Evolutionary conservation across 2,113 vertebrate genomes (phyloP).

Genomic region (Cariama cristata): DNA sequence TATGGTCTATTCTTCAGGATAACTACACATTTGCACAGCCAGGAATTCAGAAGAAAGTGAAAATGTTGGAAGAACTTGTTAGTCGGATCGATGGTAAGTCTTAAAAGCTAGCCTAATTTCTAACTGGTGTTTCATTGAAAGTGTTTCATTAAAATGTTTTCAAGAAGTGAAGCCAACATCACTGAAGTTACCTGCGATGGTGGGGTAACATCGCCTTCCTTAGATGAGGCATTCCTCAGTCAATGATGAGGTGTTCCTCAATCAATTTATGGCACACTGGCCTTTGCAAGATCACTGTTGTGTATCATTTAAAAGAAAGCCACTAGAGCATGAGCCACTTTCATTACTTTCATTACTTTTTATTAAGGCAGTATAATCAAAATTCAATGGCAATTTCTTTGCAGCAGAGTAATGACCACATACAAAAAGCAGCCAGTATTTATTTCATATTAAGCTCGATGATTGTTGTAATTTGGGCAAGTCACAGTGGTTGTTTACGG

Average conservation of each 20-base stretch:
- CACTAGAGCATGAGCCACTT: conserved; percentile 51
- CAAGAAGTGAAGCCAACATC: neutral
- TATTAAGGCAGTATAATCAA: conserved; percentile 67
- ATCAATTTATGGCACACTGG: conserved; percentile 13
- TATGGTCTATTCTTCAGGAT: conserved; percentile 78
- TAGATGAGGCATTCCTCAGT: neutral
- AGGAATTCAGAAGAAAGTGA: conserved; percentile 97
- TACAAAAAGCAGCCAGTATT: conserved; percentile 59
- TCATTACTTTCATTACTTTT: conserved; percentile 72
- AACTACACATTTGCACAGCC: conserved; percentile 99
- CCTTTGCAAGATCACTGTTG: neutral
- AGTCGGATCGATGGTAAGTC: conserved; percentile 96
- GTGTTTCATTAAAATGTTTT: neutral
- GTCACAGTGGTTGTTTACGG: conserved; percentile 47
- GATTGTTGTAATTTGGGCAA: conserved; percentile 38
- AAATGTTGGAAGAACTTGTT: conserved; percentile 92
- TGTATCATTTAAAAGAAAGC: conserved; percentile 44
- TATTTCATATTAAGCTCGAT: conserved; percentile 51
- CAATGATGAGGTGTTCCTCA: neutral
- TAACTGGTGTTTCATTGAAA: neutral
- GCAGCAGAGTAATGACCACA: conserved; percentile 51
- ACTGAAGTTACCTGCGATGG: neutral
- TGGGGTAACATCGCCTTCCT: neutral
- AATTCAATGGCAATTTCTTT: conserved; percentile 67
- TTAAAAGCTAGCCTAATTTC: neutral